These are phyloP conservation scores for Aramus guarauna DNA, from an alignment of 2,113 vertebrate species.

Conservation along the genomic window DNA sequence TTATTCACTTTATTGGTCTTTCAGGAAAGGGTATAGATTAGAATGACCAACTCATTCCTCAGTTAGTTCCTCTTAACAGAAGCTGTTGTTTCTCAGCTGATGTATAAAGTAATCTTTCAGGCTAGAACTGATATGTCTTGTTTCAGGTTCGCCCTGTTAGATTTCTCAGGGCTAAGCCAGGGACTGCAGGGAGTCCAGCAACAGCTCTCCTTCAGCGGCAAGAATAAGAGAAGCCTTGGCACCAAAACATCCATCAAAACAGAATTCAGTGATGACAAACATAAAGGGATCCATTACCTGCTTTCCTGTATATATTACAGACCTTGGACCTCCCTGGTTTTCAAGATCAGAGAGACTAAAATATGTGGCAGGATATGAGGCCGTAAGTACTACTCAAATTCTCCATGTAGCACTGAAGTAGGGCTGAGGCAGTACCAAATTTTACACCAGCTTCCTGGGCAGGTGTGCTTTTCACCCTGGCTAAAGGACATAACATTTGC, in stretches of 20 bases:
- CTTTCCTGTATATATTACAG: conserved; percentile 34
- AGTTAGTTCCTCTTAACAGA: not conserved
- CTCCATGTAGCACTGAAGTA: not conserved
- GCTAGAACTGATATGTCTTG: not conserved
- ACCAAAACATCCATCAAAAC: conserved; percentile 1
- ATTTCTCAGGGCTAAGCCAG: not conserved
- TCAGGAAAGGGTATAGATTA: not conserved
- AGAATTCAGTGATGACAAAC: conserved; percentile 23
- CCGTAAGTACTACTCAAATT: not conserved
- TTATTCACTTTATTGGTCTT: not conserved
- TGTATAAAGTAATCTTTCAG: not conserved
- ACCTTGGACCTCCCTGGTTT: not conserved
- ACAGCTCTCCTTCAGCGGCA: not conserved
- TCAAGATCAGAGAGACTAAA: conserved; percentile 33
- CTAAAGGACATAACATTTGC: conserved; percentile 20
- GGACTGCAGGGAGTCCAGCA: not conserved
- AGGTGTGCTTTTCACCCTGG: conserved; percentile 49
- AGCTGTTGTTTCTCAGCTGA: not conserved
- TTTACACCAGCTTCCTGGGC: conserved; percentile 8
- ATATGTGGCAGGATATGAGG: conserved; percentile 6
- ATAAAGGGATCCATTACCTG: conserved; percentile 29
- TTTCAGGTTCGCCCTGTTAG: not conserved
- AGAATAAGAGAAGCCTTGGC: not conserved
- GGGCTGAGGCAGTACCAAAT: not conserved
- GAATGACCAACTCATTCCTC: not conserved